Percentiles rank a stretch among this genome's conserved stretches.
Evolutionary conservation across 2,888 invertebrate genomes (phyloP).

Genomic region (Spisula subtruncata): DNA sequence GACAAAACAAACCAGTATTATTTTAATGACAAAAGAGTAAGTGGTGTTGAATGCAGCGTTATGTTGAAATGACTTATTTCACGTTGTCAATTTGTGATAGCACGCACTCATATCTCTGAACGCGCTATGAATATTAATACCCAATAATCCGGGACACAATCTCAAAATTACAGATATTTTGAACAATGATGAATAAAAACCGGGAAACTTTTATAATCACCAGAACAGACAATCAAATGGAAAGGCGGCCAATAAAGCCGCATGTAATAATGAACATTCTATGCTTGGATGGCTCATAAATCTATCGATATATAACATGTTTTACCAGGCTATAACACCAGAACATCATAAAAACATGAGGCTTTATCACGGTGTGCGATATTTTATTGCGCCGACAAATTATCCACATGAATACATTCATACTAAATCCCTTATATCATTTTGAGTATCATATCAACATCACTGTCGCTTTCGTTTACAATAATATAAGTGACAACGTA

Average conservation of each 20-base stretch:
- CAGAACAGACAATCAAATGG: neutral
- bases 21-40: neutral
- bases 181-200: neutral
- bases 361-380: neutral
- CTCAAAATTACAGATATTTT: neutral
- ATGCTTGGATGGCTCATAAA: neutral
- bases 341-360: neutral
- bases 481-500: no score
- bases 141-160: neutral
- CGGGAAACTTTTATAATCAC: neutral
- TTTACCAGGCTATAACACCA: neutral
- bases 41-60: neutral
- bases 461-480: no score
- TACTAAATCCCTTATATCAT: no score
- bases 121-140: constrained; percentile 14
- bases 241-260: neutral
- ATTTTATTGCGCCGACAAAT: neutral
- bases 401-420: no score
- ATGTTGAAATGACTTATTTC: neutral
- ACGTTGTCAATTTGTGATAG: neutral
- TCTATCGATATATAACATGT: neutral
- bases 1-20: neutral
- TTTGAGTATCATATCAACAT: no score
- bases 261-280: neutral
- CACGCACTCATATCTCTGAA: neutral